phyloP scores from a whole-genome alignment of 1,140 invertebrate species.

The Nasonia vitripennis region DNA sequence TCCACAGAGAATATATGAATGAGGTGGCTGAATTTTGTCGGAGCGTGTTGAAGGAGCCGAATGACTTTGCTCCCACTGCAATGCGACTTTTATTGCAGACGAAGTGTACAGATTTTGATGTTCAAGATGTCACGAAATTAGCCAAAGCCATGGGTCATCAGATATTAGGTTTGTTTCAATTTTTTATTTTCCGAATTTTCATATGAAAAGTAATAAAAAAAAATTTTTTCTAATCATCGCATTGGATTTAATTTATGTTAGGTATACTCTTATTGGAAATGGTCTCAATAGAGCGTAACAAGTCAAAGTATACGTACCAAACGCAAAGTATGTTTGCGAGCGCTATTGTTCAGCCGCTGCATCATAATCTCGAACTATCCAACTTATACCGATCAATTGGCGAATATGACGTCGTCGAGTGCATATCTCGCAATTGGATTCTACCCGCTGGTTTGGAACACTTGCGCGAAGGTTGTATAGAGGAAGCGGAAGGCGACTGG shows the following conservation, averaged over 20 bases:
- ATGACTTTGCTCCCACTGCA: constrained; percentile 60
- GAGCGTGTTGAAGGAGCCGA: constrained; percentile 70
- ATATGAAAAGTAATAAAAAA: neutral
- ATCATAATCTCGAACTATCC: constrained; percentile 76
- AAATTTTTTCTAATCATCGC: neutral
- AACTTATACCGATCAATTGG: constrained; percentile 79
- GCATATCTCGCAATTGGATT: constrained; percentile 76
- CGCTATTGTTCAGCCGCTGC: neutral
- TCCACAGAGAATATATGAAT: constrained; percentile 45
- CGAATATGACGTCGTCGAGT: constrained; percentile 78
- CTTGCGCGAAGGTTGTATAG: constrained; percentile 54
- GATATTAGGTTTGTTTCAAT: constrained; percentile 16
- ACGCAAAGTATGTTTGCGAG: neutral
- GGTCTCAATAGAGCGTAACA: constrained; percentile 69
- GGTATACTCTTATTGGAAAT: constrained; percentile 80
- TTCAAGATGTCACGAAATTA: neutral
- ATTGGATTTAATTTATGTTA: constrained; percentile 55
- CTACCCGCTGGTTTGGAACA: constrained; percentile 42
- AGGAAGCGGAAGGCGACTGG: constrained; percentile 76
- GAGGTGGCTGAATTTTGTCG: constrained; percentile 52
- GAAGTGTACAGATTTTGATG: neutral
- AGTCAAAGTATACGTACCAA: neutral
- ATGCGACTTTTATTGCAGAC: neutral
- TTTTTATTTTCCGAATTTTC: neutral
- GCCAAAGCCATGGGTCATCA: constrained; percentile 7